A percentile compares a stretch with the other conserved stretches of the same genome.
phyloP scores from a whole-genome alignment of 2,888 invertebrate species.

The Cenopis cana region DNA sequence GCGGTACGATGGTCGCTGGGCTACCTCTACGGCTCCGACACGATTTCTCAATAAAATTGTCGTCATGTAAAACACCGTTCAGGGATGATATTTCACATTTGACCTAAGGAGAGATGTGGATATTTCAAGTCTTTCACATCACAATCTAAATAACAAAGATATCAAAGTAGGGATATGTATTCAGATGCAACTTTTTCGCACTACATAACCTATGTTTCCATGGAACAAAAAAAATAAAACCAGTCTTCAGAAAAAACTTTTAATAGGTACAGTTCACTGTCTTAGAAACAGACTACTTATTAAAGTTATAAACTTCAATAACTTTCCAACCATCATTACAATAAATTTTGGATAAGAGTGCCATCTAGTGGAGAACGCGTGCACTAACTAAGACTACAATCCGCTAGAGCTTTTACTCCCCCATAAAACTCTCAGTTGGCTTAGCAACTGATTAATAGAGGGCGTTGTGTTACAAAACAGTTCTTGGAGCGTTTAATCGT shows the following conservation, averaged over 20 bases:
- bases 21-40: constrained; percentile 1
- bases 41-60: constrained; percentile 10
- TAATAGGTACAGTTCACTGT: too few species aligned
- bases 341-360: neutral
- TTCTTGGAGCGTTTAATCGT: neutral
- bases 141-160: neutral
- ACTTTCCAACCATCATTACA: too few species aligned
- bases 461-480: neutral
- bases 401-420: too few species aligned
- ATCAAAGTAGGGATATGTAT: neutral
- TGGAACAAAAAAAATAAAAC: too few species aligned
- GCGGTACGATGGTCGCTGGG: neutral
- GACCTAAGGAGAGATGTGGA: too few species aligned
- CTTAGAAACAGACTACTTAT: too few species aligned
- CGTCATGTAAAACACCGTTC: constrained; percentile 1
- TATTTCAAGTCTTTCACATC: neutral
- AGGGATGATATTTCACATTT: too few species aligned
- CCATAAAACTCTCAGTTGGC: neutral
- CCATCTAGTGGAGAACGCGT: constrained; percentile 6
- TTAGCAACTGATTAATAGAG: constrained; percentile 2
- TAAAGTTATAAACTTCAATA: too few species aligned
- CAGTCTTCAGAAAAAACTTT: too few species aligned
- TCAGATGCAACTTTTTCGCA: too few species aligned
- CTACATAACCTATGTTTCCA: too few species aligned
- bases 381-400: neutral